These are phyloP conservation scores for Pipistrellus kuhlii DNA, from an alignment of 2,797 vertebrate genomes.

Conservation along the genomic window DNA sequence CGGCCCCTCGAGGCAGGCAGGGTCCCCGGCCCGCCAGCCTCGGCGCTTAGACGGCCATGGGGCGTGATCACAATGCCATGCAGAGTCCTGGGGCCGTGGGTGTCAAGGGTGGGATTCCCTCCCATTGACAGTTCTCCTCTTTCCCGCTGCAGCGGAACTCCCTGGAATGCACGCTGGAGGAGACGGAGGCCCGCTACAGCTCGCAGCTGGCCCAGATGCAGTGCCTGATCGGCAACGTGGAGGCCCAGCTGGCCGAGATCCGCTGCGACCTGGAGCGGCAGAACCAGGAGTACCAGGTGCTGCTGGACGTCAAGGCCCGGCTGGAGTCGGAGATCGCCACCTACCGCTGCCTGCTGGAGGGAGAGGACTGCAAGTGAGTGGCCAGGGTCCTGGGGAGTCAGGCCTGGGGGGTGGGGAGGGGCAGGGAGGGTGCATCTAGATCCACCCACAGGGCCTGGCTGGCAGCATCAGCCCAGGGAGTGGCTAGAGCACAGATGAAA, in stretches of 20 bases:
- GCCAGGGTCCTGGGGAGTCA: not conserved
- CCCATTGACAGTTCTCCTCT: not conserved
- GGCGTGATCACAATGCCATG: accelerated
- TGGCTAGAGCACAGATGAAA: not conserved
- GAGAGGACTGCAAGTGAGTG: constrained; percentile 86
- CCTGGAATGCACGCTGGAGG: constrained; percentile 85
- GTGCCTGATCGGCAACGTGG: constrained; percentile 84
- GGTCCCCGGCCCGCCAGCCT: not conserved
- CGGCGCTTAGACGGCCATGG: accelerated
- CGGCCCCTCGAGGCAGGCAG: accelerated
- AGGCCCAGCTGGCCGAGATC: constrained; percentile 87
- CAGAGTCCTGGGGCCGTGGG: not conserved
- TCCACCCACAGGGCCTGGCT: accelerated
- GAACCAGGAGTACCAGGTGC: constrained; percentile 87
- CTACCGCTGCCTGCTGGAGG: constrained; percentile 90
- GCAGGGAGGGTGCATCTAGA: not conserved
- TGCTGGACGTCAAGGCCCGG: constrained; percentile 90
- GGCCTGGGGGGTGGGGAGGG: not conserved
- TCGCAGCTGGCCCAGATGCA: constrained; percentile 85
- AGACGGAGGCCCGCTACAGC: constrained; percentile 86
- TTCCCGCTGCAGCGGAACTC: constrained; percentile 87
- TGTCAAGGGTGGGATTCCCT: not conserved
- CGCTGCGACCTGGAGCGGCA: constrained; percentile 88
- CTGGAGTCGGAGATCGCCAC: constrained; percentile 91
- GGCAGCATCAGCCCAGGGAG: not conserved